Conservation (phyloP, 2,113 vertebrate species). For the Semnornis frantzii region DNA sequence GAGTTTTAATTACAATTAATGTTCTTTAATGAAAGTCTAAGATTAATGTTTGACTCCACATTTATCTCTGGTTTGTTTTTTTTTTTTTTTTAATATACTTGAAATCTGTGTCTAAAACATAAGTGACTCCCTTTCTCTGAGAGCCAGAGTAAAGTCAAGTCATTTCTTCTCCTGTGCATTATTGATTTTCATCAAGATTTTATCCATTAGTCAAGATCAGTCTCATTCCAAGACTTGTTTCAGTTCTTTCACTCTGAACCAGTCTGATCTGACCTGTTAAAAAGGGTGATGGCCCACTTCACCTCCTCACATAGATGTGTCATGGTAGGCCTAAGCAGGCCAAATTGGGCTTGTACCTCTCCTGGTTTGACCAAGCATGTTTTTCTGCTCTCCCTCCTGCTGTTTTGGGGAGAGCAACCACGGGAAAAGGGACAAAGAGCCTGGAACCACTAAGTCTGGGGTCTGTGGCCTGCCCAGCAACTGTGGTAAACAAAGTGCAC, state of each 20-base stretch:
- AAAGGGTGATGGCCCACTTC: not conserved
- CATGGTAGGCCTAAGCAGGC: too few relatives aligned
- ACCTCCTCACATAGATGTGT: not conserved
- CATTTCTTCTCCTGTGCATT: not conserved
- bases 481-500: too few relatives aligned
- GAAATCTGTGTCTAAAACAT: not conserved
- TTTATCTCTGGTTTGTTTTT: not conserved
- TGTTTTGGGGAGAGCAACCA: too few relatives aligned
- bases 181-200: not conserved
- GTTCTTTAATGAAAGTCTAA: not conserved
- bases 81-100: not conserved
- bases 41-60: not conserved
- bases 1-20: not conserved
- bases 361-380: too few relatives aligned
- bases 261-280: not conserved
- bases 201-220: not conserved
- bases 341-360: too few relatives aligned
- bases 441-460: too few relatives aligned
- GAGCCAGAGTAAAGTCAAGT: not conserved
- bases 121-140: not conserved
- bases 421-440: too few relatives aligned
- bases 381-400: too few relatives aligned
- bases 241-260: not conserved
- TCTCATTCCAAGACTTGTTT: not conserved
- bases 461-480: too few relatives aligned